Base-by-base conservation (phyloP, 2,113 vertebrate genomes). In the Aegotheles bennettii region DNA sequence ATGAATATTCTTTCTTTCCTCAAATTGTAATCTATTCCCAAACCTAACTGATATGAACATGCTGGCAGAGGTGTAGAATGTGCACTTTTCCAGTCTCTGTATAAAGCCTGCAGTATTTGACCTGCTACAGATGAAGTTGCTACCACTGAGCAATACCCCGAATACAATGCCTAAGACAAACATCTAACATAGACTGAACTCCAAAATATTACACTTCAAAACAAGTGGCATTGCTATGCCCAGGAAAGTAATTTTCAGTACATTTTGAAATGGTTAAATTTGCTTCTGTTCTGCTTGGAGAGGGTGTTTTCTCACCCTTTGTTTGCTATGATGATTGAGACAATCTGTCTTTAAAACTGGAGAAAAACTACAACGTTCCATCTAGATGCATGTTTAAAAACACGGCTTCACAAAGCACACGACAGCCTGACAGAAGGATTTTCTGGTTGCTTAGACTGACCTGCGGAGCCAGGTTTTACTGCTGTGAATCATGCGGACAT, bases 151-250 rank as follows among this genome's bases (percentile, higher is more conserved):
- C n/a, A 78, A 68, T 2, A 35, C 13, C 18, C 77, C 1, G 0
- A 75, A 51, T 8, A 45, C 26, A 36, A 7, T 2, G 29, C 16
- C 60, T 63, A 28, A 56, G 28, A 40, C 3, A n/a, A 60, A 63
- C 0, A 0, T 6, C 60, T 82, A 50, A 35, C 24, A 20, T 23
- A 18, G 13, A 47, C 48, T 14, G 51, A 68, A 68, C 24, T 28
- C 65, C 42, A n/a, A 56, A 82, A 71, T 75, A 24, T 17, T 74
- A 7, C 25, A 59, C 20, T 56, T 79, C 60, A 64, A 87, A 94
- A 84, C n/a, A 24, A 0, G 0, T 21, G 40, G 5, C 36, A 57
- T 17, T 0, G 0, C 45, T 56, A 11, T 68, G 56, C 43, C 25
- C 45, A 23, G 17, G 35, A 59, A 89, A 84, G 56, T 21, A 60